A percentile compares a stretch with the other conserved stretches of the same genome.
These are phyloP conservation scores for Lissonota sp. DNA, from an alignment of 2,888 invertebrate species.

Conservation along the genomic window DNA sequence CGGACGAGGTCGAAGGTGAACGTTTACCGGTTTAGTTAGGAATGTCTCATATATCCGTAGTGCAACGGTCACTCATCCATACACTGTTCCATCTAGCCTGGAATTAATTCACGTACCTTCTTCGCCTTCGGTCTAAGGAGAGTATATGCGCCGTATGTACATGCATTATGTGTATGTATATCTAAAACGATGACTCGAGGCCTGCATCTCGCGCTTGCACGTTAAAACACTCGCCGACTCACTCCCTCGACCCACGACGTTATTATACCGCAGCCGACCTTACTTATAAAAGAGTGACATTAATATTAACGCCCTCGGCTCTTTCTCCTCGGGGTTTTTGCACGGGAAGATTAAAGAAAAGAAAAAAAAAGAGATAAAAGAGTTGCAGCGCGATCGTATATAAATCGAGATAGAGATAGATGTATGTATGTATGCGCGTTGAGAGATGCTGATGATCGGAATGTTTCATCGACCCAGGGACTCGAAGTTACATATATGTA, in stretches of 20 bases:
- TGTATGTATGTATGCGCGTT: background rate
- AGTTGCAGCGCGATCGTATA: conserved; percentile 52
- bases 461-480: conserved; percentile 47
- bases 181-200: conserved; percentile 63
- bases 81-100: background rate
- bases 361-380: conserved; percentile 30
- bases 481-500: conserved; percentile 17
- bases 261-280: conserved; percentile 75
- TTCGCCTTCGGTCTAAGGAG: conserved; percentile 30
- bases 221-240: conserved; percentile 59
- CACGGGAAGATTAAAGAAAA: background rate
- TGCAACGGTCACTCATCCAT: conserved; percentile 45
- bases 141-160: conserved; percentile 9
- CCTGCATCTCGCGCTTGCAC: conserved; percentile 48
- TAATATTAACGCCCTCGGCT: conserved; percentile 78
- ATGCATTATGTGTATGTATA: conserved; percentile 1
- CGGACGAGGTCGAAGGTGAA: no score
- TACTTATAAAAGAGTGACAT: conserved; percentile 72
- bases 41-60: background rate
- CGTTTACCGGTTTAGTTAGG: no score
- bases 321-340: conserved; percentile 24
- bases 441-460: conserved; percentile 18
- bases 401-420: conserved; percentile 22
- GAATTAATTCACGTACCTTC: conserved; percentile 10
- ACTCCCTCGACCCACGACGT: conserved; percentile 73